A percentile compares a stretch with the other conserved stretches of the same genome.
These are phyloP conservation scores for Papilio elwesi DNA, from an alignment of 2,888 invertebrate genomes.

Conservation along the genomic window DNA sequence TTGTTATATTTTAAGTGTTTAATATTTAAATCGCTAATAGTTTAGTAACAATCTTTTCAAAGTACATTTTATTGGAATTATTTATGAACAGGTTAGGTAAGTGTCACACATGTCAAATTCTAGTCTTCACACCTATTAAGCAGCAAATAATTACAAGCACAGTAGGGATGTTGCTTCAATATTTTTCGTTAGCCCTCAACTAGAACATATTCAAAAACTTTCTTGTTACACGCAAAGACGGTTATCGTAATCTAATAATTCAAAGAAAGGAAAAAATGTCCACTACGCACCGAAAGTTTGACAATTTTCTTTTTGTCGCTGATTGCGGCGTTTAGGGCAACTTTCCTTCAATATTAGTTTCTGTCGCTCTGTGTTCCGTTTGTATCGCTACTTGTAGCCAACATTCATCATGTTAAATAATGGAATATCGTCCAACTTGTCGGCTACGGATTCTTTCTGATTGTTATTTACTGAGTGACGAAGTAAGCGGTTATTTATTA, in stretches of 20 bases:
- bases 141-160: too few relatives aligned
- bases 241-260: constrained; percentile 8
- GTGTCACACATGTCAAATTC: too few relatives aligned
- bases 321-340: constrained; percentile 36
- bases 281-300: constrained; percentile 31
- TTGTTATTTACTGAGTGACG: background rate
- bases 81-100: too few relatives aligned
- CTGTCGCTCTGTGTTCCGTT: constrained; percentile 23
- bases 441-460: background rate
- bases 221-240: background rate
- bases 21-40: too few relatives aligned
- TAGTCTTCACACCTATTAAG: too few relatives aligned
- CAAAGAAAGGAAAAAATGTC: constrained; percentile 23
- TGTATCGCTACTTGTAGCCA: constrained; percentile 4
- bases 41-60: too few relatives aligned
- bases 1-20: too few relatives aligned
- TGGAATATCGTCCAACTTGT: background rate
- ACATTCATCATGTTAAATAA: constrained; percentile 35
- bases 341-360: constrained; percentile 36
- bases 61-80: too few relatives aligned
- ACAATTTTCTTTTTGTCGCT: constrained; percentile 30
- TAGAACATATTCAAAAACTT: background rate
- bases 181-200: too few relatives aligned
- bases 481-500: background rate
- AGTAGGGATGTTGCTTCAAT: too few relatives aligned